Conservation (phyloP, 2,113 vertebrate genomes). For the Boulengeromyrus knoepffleri region DNA sequence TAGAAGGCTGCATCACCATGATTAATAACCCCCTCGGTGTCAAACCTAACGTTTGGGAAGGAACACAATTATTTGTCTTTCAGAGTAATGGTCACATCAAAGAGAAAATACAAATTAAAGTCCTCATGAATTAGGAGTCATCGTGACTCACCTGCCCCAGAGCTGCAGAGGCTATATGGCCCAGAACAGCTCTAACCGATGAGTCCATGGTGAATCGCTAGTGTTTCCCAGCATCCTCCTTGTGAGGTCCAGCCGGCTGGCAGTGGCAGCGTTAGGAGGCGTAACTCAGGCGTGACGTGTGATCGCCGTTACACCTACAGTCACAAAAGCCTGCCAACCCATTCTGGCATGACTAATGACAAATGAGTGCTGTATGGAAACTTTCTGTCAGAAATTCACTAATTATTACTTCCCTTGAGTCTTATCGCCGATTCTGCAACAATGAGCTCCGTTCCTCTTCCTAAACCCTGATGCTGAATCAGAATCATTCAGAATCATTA, state of each 20-base stretch:
- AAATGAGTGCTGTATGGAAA: background rate
- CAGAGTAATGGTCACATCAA: slow-evolving; percentile 28
- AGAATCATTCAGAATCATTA: too few relatives aligned
- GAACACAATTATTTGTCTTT: slow-evolving; percentile 16
- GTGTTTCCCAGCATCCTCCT: background rate
- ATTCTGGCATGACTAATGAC: background rate
- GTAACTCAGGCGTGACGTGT: background rate
- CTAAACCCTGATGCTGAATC: background rate
- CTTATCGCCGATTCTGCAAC: background rate
- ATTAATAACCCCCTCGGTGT: background rate
- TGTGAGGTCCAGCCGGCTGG: background rate
- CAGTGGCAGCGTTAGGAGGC: background rate
- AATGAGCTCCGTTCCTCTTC: background rate
- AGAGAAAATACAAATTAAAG: background rate
- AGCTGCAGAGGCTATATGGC: background rate
- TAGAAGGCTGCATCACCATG: background rate
- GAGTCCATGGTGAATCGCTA: background rate
- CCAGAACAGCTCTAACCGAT: background rate
- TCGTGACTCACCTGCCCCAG: background rate
- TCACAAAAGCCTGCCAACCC: background rate
- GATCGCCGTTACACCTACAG: background rate
- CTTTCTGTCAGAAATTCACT: background rate
- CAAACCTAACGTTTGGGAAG: slow-evolving; percentile 13
- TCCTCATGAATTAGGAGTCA: slow-evolving; percentile 10
- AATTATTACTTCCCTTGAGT: background rate